Conservation (phyloP, 2,888 invertebrate genomes). For the Perizoma affinitatum region DNA sequence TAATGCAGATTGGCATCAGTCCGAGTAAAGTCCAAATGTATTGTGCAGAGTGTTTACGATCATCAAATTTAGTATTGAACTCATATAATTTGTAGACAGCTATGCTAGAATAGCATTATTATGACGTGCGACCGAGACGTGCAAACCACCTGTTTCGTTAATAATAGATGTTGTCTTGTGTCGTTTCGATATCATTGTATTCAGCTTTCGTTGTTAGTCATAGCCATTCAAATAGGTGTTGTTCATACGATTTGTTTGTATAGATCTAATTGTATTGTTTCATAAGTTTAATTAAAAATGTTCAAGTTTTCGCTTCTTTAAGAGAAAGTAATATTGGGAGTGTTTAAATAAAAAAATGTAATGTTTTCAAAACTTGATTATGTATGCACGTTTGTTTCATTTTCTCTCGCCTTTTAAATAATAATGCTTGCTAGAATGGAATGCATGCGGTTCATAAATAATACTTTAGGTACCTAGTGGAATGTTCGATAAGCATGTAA, state of each 20-base stretch:
- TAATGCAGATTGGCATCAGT: no score
- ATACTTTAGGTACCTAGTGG: constrained; percentile 3
- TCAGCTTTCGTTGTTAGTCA: constrained; percentile 24
- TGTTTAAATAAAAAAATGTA: neutral
- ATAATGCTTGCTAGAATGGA: constrained; percentile 12
- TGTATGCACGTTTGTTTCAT: constrained; percentile 17
- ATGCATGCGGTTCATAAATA: constrained; percentile 15
- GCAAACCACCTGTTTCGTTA: constrained; percentile 26
- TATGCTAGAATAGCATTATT: neutral
- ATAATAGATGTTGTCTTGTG: constrained; percentile 60
- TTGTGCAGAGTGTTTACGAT: no score
- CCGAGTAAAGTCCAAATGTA: no score
- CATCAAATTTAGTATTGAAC: no score
- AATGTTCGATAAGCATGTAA: constrained; percentile 11
- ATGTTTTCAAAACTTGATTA: constrained; percentile 5
- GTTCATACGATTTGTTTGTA: constrained; percentile 13
- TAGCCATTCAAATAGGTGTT: constrained; percentile 13
- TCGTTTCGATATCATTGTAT: constrained; percentile 34
- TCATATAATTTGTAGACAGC: no score
- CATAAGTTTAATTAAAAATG: constrained; percentile 2
- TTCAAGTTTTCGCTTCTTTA: constrained; percentile 4
- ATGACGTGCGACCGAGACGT: constrained; percentile 12
- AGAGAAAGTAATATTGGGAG: neutral
- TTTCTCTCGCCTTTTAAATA: constrained; percentile 10
- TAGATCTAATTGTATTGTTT: constrained; percentile 9